phyloP scores from a whole-genome alignment of 2,113 vertebrate genomes.

The Oncorhynchus keta region DNA sequence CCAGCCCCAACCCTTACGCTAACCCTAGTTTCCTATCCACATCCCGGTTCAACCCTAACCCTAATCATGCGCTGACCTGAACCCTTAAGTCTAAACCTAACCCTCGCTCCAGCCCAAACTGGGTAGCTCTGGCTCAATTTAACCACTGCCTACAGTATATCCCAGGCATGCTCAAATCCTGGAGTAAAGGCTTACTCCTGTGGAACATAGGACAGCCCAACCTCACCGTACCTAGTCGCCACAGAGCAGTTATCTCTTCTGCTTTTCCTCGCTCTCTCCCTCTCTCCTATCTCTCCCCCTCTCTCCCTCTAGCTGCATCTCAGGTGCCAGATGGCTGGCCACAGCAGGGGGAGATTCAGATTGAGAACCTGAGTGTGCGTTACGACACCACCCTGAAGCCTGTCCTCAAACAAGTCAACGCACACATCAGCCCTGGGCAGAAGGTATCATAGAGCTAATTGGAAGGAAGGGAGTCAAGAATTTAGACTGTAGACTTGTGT shows the following conservation, averaged over 20 bases:
- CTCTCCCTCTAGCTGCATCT: conserved; percentile 74
- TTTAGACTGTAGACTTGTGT: neutral
- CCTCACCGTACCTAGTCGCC: no score
- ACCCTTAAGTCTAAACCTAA: no score
- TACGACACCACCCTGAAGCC: conserved; percentile 95
- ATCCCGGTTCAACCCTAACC: no score
- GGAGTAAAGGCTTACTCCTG: no score
- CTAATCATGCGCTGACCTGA: no score
- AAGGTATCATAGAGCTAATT: neutral
- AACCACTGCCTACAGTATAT: no score
- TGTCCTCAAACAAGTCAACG: conserved; percentile 92
- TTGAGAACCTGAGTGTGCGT: conserved; percentile 94
- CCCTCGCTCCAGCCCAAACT: no score
- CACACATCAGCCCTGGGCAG: conserved; percentile 81
- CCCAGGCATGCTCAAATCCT: no score
- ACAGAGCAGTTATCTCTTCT: no score
- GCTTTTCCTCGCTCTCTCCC: neutral
- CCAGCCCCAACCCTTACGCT: no score
- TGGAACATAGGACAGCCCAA: no score
- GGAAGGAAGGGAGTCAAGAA: neutral
- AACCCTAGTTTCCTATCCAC: neutral
- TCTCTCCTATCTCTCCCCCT: neutral
- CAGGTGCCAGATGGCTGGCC: conserved; percentile 97
- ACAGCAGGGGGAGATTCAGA: conserved; percentile 91
- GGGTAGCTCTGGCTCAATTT: no score